phyloP scores from a whole-genome alignment of 2,797 vertebrate species.

The Linurgus olivaceus region DNA sequence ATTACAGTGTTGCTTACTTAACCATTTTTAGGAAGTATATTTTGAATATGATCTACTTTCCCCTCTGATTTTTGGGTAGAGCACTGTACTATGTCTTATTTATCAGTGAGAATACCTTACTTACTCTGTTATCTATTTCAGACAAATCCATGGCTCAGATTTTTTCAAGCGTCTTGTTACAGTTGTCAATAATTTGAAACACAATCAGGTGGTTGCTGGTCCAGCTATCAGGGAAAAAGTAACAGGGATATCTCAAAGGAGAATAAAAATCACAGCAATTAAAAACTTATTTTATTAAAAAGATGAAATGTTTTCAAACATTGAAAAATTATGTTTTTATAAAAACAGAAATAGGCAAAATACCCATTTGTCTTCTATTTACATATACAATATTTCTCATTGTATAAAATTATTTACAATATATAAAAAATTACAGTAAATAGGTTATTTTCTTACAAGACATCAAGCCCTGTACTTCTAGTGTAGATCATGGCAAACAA shows the following conservation, averaged over 20 bases:
- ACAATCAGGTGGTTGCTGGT: not conserved
- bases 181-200: not conserved
- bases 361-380: conserved; percentile 80
- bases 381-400: conserved; percentile 88
- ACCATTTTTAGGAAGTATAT: conserved; percentile 45
- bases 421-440: conserved; percentile 82
- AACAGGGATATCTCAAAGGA: not conserved
- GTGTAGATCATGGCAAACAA: conserved; percentile 84
- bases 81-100: not conserved
- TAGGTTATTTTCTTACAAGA: conserved; percentile 85
- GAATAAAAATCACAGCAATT: conserved; percentile 4
- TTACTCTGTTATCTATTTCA: not conserved
- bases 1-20: conserved; percentile 57
- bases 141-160: not conserved
- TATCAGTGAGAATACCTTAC: not conserved
- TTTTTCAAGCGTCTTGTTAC: not conserved
- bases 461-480: conserved; percentile 90
- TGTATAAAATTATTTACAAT: conserved; percentile 79
- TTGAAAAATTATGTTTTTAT: conserved; percentile 52
- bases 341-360: conserved; percentile 70
- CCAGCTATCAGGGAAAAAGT: not conserved
- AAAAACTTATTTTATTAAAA: conserved; percentile 73
- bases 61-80: not conserved
- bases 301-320: conserved; percentile 48
- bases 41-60: not conserved